Conservation (phyloP, 1,140 invertebrate species). For the Megathymus violae region DNA sequence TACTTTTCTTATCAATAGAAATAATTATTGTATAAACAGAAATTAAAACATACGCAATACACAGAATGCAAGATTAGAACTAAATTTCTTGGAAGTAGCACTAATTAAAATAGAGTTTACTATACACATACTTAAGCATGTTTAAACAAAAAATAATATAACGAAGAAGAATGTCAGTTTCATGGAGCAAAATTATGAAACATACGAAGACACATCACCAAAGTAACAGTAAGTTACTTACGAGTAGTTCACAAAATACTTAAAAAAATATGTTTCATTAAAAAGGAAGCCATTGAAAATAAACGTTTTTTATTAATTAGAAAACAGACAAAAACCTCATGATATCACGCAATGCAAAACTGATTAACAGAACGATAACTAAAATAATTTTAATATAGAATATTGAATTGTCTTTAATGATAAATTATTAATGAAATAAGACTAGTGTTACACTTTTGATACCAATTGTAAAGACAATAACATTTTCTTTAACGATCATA, state of each 20-base stretch:
- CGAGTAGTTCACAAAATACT: too few relatives aligned
- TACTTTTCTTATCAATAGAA: conserved; percentile 26
- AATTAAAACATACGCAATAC: conserved; percentile 12
- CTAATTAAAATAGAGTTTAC: not conserved
- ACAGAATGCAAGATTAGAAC: conserved; percentile 16
- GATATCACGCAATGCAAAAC: too few relatives aligned
- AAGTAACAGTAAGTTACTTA: too few relatives aligned
- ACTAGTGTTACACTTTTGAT: conserved; percentile 21
- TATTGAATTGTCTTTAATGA: not conserved
- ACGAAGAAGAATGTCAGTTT: too few relatives aligned
- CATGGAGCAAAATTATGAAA: too few relatives aligned
- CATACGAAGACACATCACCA: too few relatives aligned
- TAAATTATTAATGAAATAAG: conserved; percentile 3
- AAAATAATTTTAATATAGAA: too few relatives aligned
- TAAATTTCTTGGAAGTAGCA: conserved; percentile 11
- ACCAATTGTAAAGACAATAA: conserved; percentile 16
- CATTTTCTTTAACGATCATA: not conserved
- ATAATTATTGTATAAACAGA: conserved; percentile 26
- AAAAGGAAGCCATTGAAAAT: too few relatives aligned
- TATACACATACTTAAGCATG: not conserved
- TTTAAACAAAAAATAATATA: not conserved
- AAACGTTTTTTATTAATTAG: too few relatives aligned
- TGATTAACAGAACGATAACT: too few relatives aligned
- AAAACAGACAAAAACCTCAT: too few relatives aligned
- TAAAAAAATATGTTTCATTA: too few relatives aligned